Base-by-base conservation (phyloP, 2,888 invertebrate species). In the Tethea ocularis region DNA sequence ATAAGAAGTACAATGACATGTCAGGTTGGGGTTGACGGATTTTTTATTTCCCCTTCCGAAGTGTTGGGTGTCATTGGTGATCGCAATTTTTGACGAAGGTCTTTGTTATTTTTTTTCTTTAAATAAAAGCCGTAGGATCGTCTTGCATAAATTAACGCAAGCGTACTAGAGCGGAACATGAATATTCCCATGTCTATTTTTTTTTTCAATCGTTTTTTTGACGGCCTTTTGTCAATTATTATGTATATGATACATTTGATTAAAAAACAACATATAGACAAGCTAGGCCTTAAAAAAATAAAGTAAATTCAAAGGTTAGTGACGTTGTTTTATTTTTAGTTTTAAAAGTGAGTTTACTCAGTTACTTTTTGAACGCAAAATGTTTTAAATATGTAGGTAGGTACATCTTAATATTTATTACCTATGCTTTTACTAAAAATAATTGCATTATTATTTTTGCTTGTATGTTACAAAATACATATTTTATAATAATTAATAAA, bases 131-230 rank as follows among this genome's bases (percentile, higher is more conserved):
- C 68, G 66, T 71, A 78, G 80, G 80, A 88, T 89, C 91, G 79
- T 84, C 91, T 92, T 93, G 93, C 92, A 93, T 93, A 92, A 89
- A 93, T 93, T 92, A 91, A 83, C 80, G 80, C 75, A 72, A 77
- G 77, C 72, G 80, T 83, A 85, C 80, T 79, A 77, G 73, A 80
- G 74, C 75, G 66, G 63, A 67, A 82, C 82, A 91, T 93, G 91
- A 91, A 93, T 91, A 91, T 92, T 93, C 92, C 89, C 92, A 92
- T 88, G 85, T 80, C 69, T 83, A 84, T 88, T 87, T 74, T 72
- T 81, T 72, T 69, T 73, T 71, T 64, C 57, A 17, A 46, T 20
- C 46, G 17, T 53, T 66, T 17, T 52, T 46, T 57, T 24, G 67
- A 64, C 71, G 63, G 59, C 52, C 61, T 67, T 71, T 73, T 70